A percentile compares a stretch with the other conserved stretches of the same genome.
Evolutionary conservation across 2,797 vertebrate genomes (phyloP).

Genomic region (Phrynocephalus guinanensis): DNA sequence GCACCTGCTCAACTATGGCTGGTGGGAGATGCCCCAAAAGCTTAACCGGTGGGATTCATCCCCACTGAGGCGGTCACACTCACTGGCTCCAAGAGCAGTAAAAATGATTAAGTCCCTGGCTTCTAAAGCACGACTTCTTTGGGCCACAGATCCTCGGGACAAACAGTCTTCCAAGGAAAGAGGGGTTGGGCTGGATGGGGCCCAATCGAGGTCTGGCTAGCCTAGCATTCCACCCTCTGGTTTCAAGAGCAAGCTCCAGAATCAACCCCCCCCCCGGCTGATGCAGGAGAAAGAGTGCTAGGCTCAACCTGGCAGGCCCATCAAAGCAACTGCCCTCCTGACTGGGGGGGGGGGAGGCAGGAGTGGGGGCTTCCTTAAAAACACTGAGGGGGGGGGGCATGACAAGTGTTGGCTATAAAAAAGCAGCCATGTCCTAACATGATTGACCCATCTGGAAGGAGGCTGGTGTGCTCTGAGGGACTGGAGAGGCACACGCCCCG

Average conservation of each 20-base stretch:
- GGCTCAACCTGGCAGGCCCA: neutral
- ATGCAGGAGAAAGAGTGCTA: no score
- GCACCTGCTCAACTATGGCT: no score
- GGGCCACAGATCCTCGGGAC: neutral
- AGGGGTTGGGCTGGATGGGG: neutral
- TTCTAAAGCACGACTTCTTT: neutral
- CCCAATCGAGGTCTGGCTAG: neutral
- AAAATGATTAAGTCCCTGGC: neutral
- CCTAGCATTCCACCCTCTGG: neutral
- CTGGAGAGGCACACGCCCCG: neutral
- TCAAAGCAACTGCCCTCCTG: neutral
- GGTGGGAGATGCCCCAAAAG: no score
- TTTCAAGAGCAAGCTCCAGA: neutral
- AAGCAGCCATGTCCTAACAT: no score
- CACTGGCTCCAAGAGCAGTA: neutral
- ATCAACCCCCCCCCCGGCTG: no score
- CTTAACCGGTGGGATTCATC: neutral
- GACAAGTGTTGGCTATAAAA: neutral
- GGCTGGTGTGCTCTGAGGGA: neutral
- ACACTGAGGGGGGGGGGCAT: neutral
- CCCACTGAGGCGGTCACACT: no score
- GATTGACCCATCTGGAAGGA: neutral
- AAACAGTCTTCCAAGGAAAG: neutral
- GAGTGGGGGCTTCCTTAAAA: neutral
- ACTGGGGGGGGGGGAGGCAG: no score